Conservation (phyloP, 2,888 invertebrate species). For the Drosophila antonietae region DNA sequence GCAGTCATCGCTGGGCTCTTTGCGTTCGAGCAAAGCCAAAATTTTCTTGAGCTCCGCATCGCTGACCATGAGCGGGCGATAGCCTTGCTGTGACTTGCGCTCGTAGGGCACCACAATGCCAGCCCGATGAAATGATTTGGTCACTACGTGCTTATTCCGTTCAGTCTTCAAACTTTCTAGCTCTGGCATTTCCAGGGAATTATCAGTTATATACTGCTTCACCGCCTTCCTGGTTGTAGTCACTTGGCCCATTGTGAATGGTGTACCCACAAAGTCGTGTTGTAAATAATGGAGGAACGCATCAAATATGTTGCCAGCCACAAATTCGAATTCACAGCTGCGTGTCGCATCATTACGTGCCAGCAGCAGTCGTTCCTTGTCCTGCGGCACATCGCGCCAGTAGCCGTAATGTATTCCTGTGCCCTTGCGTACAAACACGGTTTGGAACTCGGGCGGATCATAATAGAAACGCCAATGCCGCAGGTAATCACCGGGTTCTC, state of each 20-base stretch:
- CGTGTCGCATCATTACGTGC: constrained; percentile 90
- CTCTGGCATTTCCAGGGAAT: constrained; percentile 86
- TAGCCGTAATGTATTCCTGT: constrained; percentile 94
- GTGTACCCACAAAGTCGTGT: constrained; percentile 83
- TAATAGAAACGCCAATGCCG: constrained; percentile 96
- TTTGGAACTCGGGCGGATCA: constrained; percentile 98
- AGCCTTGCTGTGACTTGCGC: constrained; percentile 93
- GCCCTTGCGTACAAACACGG: constrained; percentile 89
- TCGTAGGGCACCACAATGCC: constrained; percentile 95
- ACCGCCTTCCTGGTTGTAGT: constrained; percentile 87
- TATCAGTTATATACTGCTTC: constrained; percentile 87
- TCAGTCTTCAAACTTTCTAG: constrained; percentile 87
- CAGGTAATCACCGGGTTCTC: constrained; percentile 88
- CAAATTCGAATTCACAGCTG: constrained; percentile 89
- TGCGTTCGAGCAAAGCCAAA: constrained; percentile 87
- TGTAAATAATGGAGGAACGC: constrained; percentile 81
- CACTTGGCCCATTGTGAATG: constrained; percentile 88
- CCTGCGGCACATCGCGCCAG: constrained; percentile 92
- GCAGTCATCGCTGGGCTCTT: constrained; percentile 81
- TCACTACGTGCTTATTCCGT: constrained; percentile 87
- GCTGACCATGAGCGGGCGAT: constrained; percentile 90
- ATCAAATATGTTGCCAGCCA: constrained; percentile 86
- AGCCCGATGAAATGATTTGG: constrained; percentile 91
- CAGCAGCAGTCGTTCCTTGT: constrained; percentile 89
- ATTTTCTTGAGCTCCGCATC: constrained; percentile 89